These are phyloP conservation scores for Thunnus albacares DNA, from an alignment of 2,797 vertebrate genomes.

Conservation along the genomic window DNA sequence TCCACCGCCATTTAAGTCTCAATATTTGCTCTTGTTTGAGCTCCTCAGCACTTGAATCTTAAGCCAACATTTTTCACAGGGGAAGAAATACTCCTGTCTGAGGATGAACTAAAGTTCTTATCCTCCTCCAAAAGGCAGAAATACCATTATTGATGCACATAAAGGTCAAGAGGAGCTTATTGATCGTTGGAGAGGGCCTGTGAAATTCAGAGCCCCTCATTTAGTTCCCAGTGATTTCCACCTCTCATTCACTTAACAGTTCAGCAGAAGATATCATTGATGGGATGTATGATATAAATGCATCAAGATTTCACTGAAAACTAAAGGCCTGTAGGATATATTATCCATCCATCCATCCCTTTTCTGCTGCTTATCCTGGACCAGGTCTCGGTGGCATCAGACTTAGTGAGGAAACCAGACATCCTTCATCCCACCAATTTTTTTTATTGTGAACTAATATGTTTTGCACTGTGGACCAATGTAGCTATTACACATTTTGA, in stretches of 20 bases:
- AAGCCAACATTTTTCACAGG: constrained; percentile 68
- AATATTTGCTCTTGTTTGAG: constrained; percentile 67
- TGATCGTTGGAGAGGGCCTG: constrained; percentile 64
- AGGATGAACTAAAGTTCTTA: constrained; percentile 68
- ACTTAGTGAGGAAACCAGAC: too few relatives aligned
- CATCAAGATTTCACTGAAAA: constrained; percentile 37
- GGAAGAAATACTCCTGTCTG: constrained; percentile 62
- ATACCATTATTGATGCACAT: constrained; percentile 76
- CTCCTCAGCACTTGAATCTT: constrained; percentile 58
- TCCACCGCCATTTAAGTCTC: constrained; percentile 46
- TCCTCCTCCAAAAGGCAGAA: constrained; percentile 72
- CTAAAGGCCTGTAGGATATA: constrained; percentile 15
- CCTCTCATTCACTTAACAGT: background rate
- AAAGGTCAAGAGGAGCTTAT: constrained; percentile 81
- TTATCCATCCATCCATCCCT: constrained; percentile 17
- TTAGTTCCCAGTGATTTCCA: constrained; percentile 42
- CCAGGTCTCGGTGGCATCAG: too few relatives aligned
- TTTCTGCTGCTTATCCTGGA: too few relatives aligned
- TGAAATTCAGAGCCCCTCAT: constrained; percentile 49
- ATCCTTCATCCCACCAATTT: too few relatives aligned
- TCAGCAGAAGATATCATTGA: constrained; percentile 42
- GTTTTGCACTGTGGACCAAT: too few relatives aligned
- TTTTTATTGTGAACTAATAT: too few relatives aligned
- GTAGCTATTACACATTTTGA: too few relatives aligned
- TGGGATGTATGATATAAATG: constrained; percentile 44